A percentile compares a stretch with the other conserved stretches of the same genome.
Conservation (phyloP, 2,888 invertebrate species). For the Pammene fasciana region DNA sequence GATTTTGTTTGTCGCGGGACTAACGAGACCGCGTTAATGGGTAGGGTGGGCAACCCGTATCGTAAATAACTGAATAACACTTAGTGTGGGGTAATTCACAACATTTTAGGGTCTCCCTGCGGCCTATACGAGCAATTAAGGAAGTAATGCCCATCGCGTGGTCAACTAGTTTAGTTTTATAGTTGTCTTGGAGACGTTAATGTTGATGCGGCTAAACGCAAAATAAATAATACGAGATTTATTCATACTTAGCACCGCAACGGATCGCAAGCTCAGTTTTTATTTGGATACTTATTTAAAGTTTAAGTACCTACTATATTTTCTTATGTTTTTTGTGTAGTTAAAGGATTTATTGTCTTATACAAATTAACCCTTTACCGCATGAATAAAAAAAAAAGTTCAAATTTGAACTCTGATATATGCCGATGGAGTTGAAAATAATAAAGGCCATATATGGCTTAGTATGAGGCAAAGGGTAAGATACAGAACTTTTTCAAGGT, state of each 20-base stretch:
- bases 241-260: neutral
- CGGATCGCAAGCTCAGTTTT: too few species aligned
- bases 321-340: too few species aligned
- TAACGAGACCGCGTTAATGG: constrained; percentile 57
- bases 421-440: too few species aligned
- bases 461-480: too few species aligned
- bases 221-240: neutral
- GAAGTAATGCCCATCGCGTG: constrained; percentile 46
- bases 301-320: too few species aligned
- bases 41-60: constrained; percentile 47
- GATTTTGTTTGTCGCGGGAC: constrained; percentile 54
- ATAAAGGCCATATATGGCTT: too few species aligned
- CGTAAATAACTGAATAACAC: constrained; percentile 62
- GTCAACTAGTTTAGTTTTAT: constrained; percentile 52
- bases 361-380: too few species aligned
- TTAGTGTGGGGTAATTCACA: constrained; percentile 50
- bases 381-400: too few species aligned
- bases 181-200: constrained; percentile 46
- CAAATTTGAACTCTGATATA: too few species aligned
- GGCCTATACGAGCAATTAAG: constrained; percentile 48
- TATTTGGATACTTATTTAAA: too few species aligned
- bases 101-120: constrained; percentile 46
- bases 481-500: too few species aligned
- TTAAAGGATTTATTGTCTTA: too few species aligned
- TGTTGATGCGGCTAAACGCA: constrained; percentile 42